A percentile compares a stretch with the other conserved stretches of the same genome.
Conservation (phyloP, 1,140 invertebrate species). For the Drosophila bipectinata region DNA sequence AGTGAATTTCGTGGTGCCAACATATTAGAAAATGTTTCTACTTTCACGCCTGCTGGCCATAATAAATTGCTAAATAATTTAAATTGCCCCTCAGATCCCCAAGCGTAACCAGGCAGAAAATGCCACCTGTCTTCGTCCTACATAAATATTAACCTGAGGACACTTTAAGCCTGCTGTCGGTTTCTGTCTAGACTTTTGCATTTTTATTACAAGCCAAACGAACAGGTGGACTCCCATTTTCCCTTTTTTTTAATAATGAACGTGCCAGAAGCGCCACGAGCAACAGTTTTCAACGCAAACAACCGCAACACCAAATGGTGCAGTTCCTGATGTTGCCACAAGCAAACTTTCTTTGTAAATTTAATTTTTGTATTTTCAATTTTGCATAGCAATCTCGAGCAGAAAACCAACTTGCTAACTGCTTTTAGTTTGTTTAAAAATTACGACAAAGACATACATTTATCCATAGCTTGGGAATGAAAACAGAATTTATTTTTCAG, state of each 20-base stretch:
- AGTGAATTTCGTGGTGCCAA: conserved; percentile 43
- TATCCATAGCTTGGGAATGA: no score
- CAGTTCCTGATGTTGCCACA: conserved; percentile 37
- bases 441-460: neutral
- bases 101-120: conserved; percentile 30
- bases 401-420: conserved; percentile 1
- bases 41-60: conserved; percentile 15
- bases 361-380: conserved; percentile 22
- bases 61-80: conserved; percentile 65
- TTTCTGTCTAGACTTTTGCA: conserved; percentile 47
- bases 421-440: neutral
- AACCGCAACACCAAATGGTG: conserved; percentile 38
- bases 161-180: conserved; percentile 23
- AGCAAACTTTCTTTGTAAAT: conserved; percentile 28
- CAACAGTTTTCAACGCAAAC: conserved; percentile 41
- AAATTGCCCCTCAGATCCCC: conserved; percentile 43
- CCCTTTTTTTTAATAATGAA: conserved; percentile 46
- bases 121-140: conserved; percentile 24
- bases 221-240: neutral
- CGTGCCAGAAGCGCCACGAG: conserved; percentile 23
- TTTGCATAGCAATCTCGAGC: conserved; percentile 21
- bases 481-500: no score
- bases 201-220: conserved; percentile 33
- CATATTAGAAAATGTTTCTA: conserved; percentile 32
- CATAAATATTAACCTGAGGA: conserved; percentile 50